Evolutionary conservation across 2,797 vertebrate species (phyloP).

Genomic region (Tamandua tetradactyla): DNA sequence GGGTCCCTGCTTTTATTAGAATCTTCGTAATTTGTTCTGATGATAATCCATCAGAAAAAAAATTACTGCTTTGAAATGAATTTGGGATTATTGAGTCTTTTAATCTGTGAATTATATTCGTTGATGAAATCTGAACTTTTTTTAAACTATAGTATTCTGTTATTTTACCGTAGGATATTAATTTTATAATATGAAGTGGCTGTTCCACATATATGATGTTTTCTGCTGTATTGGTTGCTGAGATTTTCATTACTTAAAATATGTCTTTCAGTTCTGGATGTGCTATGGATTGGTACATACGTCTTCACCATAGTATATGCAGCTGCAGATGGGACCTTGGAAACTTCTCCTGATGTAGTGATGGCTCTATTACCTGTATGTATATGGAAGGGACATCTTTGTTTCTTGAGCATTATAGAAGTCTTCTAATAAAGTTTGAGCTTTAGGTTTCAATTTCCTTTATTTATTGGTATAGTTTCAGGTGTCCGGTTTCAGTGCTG

Average conservation of each 20-base stretch:
- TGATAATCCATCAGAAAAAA: neutral
- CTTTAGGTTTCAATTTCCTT: neutral
- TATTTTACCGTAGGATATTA: neutral
- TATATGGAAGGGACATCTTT: neutral
- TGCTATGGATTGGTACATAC: slow-evolving; percentile 95
- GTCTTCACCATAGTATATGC: slow-evolving; percentile 95
- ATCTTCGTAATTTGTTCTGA: neutral
- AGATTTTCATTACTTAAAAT: slow-evolving; percentile 35
- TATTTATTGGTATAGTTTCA: neutral
- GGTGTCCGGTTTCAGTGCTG: neutral
- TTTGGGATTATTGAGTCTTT: neutral
- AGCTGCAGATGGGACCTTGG: slow-evolving; percentile 92
- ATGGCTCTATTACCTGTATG: slow-evolving; percentile 94
- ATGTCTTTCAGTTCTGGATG: slow-evolving; percentile 92
- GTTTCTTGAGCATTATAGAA: neutral
- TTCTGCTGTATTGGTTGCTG: neutral
- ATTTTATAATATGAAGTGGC: neutral
- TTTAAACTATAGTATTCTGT: neutral
- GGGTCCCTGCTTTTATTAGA: neutral
- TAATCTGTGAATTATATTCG: neutral
- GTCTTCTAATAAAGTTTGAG: fast-evolving
- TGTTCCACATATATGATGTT: neutral
- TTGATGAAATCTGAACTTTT: neutral
- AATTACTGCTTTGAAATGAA: neutral
- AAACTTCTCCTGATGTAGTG: slow-evolving; percentile 95